Conservation (phyloP, 2,888 invertebrate species). For the Eristalis tenax region DNA sequence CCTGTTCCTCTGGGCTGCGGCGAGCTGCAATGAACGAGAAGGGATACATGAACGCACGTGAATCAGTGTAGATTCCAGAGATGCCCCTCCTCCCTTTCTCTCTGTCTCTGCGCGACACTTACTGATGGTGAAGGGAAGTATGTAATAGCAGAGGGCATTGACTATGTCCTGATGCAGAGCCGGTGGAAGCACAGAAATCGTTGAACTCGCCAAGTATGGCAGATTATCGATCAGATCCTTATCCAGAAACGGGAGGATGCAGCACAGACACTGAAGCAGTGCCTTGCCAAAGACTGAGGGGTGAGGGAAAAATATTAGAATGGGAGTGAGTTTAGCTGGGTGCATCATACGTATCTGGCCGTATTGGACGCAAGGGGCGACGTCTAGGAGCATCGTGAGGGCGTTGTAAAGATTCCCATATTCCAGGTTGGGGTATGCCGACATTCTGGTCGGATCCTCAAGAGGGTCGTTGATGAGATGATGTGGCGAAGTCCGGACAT, state of each 20-base stretch:
- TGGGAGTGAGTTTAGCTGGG: background rate
- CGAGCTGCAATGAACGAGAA: slow-evolving; percentile 82
- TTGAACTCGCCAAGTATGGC: slow-evolving; percentile 96
- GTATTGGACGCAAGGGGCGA: slow-evolving; percentile 94
- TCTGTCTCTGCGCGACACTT: slow-evolving; percentile 80
- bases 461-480: slow-evolving; percentile 94
- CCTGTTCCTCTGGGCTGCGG: slow-evolving; percentile 86
- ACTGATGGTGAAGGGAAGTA: slow-evolving; percentile 97
- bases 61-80: slow-evolving; percentile 18
- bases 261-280: slow-evolving; percentile 95
- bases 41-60: background rate
- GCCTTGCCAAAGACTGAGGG: slow-evolving; percentile 94
- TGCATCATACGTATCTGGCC: slow-evolving; percentile 88
- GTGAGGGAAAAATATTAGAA: background rate
- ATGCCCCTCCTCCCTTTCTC: background rate
- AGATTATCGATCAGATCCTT: slow-evolving; percentile 97
- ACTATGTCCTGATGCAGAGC: slow-evolving; percentile 96
- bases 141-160: slow-evolving; percentile 96
- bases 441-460: slow-evolving; percentile 92
- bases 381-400: slow-evolving; percentile 89
- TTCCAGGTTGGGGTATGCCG: slow-evolving; percentile 97
- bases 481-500: slow-evolving; percentile 95
- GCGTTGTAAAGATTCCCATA: slow-evolving; percentile 98
- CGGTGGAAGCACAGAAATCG: slow-evolving; percentile 94
- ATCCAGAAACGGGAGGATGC: slow-evolving; percentile 97